Percentiles rank a stretch among this genome's conserved stretches.
Conservation (phyloP, 2,888 invertebrate genomes). For the Blomia tropicalis region DNA sequence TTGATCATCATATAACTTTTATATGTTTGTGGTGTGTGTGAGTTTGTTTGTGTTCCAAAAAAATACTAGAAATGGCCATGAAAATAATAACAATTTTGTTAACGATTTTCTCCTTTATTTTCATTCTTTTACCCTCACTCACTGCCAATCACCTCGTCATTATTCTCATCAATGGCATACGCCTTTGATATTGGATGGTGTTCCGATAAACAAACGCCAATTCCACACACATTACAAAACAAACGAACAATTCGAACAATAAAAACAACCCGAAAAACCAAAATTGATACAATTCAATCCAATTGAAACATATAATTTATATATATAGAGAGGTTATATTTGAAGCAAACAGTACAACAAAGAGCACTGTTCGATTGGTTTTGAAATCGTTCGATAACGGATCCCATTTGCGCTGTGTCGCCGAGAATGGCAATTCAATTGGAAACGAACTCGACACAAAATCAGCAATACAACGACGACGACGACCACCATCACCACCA, state of each 20-base stretch:
- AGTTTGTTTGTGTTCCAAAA: too few relatives aligned
- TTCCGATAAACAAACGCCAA: neutral
- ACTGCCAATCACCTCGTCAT: too few relatives aligned
- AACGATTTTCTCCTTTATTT: too few relatives aligned
- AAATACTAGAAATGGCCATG: too few relatives aligned
- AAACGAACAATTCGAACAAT: neutral
- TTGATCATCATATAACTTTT: too few relatives aligned
- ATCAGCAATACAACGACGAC: neutral
- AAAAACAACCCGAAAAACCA: neutral
- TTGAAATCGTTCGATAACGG: constrained; percentile 4
- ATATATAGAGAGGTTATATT: neutral
- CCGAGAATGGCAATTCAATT: neutral
- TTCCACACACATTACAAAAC: neutral
- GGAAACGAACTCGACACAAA: too few relatives aligned
- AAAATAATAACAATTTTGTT: too few relatives aligned
- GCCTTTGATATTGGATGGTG: neutral
- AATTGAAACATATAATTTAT: too few relatives aligned
- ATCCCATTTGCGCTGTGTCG: neutral
- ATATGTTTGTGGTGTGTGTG: too few relatives aligned
- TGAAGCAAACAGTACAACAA: constrained; percentile 7
- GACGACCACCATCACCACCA: too few relatives aligned
- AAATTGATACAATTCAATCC: neutral
- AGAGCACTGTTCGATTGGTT: neutral
- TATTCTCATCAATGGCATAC: neutral
- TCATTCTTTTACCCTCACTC: neutral